phyloP scores from a whole-genome alignment of 2,113 vertebrate genomes.

The Pyxicephalus adspersus region DNA sequence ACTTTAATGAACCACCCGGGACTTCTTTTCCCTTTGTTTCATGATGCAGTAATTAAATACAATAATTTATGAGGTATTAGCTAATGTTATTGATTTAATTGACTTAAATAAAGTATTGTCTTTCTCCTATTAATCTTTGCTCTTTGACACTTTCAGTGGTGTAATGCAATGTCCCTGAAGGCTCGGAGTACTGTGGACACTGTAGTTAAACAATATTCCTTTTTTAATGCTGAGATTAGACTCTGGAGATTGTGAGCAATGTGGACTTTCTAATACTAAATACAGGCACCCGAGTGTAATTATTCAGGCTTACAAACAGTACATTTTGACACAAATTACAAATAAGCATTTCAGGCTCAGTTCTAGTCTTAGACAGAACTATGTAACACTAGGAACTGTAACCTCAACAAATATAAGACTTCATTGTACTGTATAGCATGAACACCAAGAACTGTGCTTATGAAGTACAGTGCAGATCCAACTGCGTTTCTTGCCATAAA shows the following conservation, averaged over 20 bases:
- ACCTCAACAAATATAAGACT: neutral
- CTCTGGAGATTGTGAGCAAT: neutral
- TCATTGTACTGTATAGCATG: neutral
- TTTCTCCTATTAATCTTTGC: neutral
- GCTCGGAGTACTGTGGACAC: neutral
- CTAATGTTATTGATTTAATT: neutral
- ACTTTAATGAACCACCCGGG: neutral
- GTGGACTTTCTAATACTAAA: neutral
- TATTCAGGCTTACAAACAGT: conserved; percentile 4
- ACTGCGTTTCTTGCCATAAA: too few species aligned
- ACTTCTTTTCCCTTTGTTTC: neutral
- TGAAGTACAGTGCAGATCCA: too few species aligned
- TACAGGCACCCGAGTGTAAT: conserved; percentile 7
- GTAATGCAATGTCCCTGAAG: conserved; percentile 16
- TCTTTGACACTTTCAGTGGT: conserved; percentile 4
- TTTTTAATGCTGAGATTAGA: conserved; percentile 9
- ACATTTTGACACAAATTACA: conserved; percentile 6
- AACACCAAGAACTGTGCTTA: too few species aligned
- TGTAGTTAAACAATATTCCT: neutral
- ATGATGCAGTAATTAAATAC: neutral
- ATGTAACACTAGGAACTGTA: neutral
- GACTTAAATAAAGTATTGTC: neutral
- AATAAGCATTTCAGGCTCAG: neutral
- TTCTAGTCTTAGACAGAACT: neutral
- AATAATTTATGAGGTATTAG: neutral